These are phyloP conservation scores for Drosophila kanapiae DNA, from an alignment of 1,140 invertebrate species.

Conservation along the genomic window DNA sequence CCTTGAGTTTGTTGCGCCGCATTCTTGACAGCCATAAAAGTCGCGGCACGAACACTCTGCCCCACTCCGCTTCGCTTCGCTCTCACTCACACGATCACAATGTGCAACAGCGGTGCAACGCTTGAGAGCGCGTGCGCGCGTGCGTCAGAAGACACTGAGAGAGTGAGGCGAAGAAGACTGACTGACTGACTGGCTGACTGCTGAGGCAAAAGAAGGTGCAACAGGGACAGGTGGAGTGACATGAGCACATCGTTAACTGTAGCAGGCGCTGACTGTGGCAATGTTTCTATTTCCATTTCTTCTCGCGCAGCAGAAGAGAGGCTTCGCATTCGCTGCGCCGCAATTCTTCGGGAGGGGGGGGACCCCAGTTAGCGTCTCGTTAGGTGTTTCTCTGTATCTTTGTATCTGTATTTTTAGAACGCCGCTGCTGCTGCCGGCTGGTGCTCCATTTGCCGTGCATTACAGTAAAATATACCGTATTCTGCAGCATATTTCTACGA, in stretches of 20 bases:
- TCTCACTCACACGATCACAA: conserved; percentile 35
- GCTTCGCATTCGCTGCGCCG: not conserved
- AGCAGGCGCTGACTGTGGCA: conserved; percentile 11
- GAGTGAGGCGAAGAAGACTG: not conserved
- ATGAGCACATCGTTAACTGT: conserved; percentile 33
- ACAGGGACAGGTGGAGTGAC: conserved; percentile 25
- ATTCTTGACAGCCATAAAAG: conserved; percentile 72
- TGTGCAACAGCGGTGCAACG: conserved; percentile 43
- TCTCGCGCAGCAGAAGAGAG: conserved; percentile 26
- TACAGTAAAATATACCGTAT: conserved; percentile 80
- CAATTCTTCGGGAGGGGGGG: not conserved
- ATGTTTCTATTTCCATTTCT: conserved; percentile 37
- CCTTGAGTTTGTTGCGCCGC: conserved; percentile 41
- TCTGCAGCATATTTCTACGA: conserved; percentile 51
- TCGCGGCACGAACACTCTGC: conserved; percentile 32
- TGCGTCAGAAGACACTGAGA: conserved; percentile 24
- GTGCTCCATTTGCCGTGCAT: conserved; percentile 60
- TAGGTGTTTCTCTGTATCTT: conserved; percentile 26
- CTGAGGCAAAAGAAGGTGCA: conserved; percentile 10
- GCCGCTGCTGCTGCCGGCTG: conserved; percentile 20
- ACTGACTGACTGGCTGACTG: not conserved
- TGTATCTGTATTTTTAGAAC: conserved; percentile 65
- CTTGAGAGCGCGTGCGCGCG: conserved; percentile 63
- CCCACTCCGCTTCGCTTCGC: not conserved
- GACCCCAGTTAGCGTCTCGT: conserved; percentile 55